Evolutionary conservation across 2,113 vertebrate species (phyloP).

Genomic region (Neolamprologus tretocephalus): DNA sequence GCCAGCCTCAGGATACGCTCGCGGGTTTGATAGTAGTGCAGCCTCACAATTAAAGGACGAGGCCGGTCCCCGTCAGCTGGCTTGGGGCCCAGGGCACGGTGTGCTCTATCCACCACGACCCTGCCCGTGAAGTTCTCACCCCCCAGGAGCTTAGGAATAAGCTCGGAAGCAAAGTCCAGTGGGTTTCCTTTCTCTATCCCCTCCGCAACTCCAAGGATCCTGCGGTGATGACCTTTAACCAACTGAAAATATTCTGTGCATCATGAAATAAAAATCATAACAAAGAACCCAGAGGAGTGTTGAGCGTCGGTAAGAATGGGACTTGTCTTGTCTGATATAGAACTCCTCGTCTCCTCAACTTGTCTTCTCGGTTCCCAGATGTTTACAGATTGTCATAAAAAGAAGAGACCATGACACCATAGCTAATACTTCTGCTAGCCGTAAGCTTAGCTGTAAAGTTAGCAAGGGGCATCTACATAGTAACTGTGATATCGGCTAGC

Average conservation of each 20-base stretch:
- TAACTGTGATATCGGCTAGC: background rate
- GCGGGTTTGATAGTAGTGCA: no score
- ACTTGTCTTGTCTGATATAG: background rate
- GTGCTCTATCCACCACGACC: background rate
- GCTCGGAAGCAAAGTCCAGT: accelerated
- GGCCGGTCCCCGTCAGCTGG: accelerated
- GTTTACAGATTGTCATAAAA: background rate
- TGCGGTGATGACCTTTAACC: background rate
- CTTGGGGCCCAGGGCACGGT: background rate
- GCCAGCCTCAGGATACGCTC: no score
- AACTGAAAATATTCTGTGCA: background rate
- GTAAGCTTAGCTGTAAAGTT: background rate
- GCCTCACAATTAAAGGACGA: no score
- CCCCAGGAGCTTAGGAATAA: accelerated
- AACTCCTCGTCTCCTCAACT: background rate
- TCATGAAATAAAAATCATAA: background rate
- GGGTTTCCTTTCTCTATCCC: background rate
- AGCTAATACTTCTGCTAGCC: background rate
- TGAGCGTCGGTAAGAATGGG: background rate
- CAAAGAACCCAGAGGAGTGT: background rate
- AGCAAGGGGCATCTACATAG: background rate
- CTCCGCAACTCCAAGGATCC: background rate
- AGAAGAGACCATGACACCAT: background rate
- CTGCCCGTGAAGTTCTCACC: accelerated
- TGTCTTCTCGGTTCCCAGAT: background rate